Evolutionary conservation across 2,113 vertebrate genomes (phyloP).

Genomic region (Candoia aspera): DNA sequence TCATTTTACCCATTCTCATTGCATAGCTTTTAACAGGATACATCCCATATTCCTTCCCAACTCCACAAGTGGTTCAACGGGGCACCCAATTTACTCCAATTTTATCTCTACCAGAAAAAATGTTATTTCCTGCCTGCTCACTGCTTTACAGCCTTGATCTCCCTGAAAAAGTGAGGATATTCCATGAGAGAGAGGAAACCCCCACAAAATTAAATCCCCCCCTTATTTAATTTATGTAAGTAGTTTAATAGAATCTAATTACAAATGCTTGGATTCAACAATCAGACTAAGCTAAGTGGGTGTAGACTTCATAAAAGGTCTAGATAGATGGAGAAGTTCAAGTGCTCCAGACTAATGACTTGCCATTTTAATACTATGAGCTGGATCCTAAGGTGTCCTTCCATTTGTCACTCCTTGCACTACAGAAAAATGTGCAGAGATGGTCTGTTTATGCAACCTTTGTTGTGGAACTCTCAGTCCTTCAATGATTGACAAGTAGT

Average conservation of each 20-base stretch:
- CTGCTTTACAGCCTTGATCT: not conserved
- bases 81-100: not conserved
- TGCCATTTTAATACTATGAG: slow-evolving; percentile 65
- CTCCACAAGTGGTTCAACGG: not conserved
- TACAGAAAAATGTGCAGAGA: not conserved
- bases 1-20: not conserved
- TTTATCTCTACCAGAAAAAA: not conserved
- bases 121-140: not conserved
- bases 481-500: not conserved
- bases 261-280: not conserved
- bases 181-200: not conserved
- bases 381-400: not conserved
- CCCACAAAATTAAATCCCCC: too few relatives aligned
- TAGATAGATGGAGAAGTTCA: not conserved
- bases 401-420: not conserved
- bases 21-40: not conserved
- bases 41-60: not conserved
- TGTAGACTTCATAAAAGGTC: not conserved
- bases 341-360: slow-evolving; percentile 53
- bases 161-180: not conserved
- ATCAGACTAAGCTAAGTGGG: not conserved
- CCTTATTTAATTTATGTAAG: not conserved
- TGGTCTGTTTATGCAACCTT: not conserved
- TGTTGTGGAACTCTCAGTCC: not conserved
- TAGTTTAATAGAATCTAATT: not conserved